A percentile compares a stretch with the other conserved stretches of the same genome.
These are phyloP conservation scores for Daphoenositta chrysoptera DNA, from an alignment of 2,113 vertebrate species.

Conservation along the genomic window DNA sequence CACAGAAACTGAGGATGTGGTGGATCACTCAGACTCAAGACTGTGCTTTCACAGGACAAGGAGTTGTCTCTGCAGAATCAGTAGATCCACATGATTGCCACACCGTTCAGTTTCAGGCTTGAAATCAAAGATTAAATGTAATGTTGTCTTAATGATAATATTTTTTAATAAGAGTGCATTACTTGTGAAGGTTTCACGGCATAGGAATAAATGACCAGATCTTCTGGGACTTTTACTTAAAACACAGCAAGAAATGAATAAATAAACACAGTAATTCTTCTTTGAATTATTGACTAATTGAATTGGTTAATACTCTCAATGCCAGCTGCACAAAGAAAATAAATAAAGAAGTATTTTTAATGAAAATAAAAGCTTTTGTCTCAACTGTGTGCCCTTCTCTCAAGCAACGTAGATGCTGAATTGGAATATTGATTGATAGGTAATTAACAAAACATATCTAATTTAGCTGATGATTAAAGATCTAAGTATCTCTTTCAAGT, in stretches of 20 bases:
- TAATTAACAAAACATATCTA: constrained; percentile 77
- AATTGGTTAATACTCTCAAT: background rate
- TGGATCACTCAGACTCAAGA: background rate
- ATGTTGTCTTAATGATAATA: background rate
- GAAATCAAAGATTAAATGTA: background rate
- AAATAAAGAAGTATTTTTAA: constrained; percentile 23
- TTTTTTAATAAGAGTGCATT: background rate
- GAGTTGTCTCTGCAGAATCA: background rate
- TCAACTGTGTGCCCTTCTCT: background rate
- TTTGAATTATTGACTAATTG: constrained; percentile 53
- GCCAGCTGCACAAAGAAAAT: constrained; percentile 26
- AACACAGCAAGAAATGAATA: background rate
- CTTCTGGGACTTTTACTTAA: background rate
- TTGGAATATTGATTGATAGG: constrained; percentile 66
- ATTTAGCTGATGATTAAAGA: constrained; percentile 76
- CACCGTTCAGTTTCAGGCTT: background rate
- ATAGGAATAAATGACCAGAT: background rate
- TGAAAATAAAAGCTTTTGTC: background rate
- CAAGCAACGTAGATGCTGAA: constrained; percentile 21
- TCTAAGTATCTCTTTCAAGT: constrained; percentile 70
- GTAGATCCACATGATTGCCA: background rate
- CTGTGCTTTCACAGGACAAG: background rate
- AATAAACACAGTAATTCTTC: background rate
- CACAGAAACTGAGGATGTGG: background rate
- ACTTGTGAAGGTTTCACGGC: background rate